Percentiles rank a stretch among this genome's conserved stretches.
These are phyloP conservation scores for Pteria penguin DNA, from an alignment of 2,888 invertebrate genomes.

Conservation along the genomic window DNA sequence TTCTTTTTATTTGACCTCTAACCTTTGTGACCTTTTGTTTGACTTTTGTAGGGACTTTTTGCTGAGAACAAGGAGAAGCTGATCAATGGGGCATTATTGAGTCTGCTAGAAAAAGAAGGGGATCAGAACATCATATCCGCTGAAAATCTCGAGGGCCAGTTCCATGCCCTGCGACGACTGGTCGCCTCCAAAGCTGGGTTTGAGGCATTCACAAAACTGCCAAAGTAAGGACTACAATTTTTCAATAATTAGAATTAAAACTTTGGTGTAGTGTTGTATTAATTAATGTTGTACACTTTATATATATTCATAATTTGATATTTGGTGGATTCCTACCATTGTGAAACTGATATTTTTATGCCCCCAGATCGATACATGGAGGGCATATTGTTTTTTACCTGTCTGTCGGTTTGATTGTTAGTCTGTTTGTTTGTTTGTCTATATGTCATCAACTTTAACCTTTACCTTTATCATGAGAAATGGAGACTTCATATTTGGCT, in stretches of 20 bases:
- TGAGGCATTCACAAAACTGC: conserved; percentile 93
- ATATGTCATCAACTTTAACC: no score
- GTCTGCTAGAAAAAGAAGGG: conserved; percentile 87
- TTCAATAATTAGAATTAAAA: no score
- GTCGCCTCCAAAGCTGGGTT: conserved; percentile 99
- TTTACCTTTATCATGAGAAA: no score
- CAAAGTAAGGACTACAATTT: conserved; percentile 83
- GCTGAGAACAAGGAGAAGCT: conserved; percentile 98
- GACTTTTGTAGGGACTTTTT: conserved; percentile 98
- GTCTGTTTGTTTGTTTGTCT: no score
- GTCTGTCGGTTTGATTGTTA: no score
- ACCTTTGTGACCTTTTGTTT: no score
- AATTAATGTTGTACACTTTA: neutral
- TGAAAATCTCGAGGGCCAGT: conserved; percentile 92
- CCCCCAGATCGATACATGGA: no score
- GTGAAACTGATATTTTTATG: no score
- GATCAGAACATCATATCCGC: conserved; percentile 80
- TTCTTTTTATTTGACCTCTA: no score
- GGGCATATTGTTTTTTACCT: no score
- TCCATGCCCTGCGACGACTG: conserved; percentile 94
- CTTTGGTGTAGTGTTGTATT: neutral
- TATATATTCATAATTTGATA: neutral
- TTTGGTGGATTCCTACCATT: no score
- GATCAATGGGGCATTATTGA: conserved; percentile 93
- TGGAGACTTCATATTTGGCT: no score